Conservation (phyloP, 2,113 vertebrate species). For the Elachura formosa region DNA sequence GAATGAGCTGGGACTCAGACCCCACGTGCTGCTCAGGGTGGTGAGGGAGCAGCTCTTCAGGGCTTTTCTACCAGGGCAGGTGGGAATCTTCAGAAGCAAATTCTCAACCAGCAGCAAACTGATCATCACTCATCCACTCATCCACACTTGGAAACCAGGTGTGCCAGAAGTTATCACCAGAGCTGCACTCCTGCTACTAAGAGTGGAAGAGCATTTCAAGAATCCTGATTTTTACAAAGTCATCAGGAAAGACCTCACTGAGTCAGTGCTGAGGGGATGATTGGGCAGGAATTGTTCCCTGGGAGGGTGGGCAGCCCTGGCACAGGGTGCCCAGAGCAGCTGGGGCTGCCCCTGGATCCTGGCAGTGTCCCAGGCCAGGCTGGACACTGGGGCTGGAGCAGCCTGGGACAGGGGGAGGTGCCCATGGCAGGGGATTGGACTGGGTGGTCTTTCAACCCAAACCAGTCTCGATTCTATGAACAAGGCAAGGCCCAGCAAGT, state of each 20-base stretch:
- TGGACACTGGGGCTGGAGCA: not conserved
- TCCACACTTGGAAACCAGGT: not conserved
- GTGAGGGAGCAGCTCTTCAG: not conserved
- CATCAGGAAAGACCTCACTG: not conserved
- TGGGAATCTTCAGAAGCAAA: not conserved
- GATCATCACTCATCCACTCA: accelerated
- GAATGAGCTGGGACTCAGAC: not conserved
- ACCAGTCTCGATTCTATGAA: not conserved
- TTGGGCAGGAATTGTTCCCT: not conserved
- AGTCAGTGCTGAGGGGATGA: not conserved
- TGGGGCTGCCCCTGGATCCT: not conserved
- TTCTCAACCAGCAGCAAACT: not conserved
- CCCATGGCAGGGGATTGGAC: not conserved
- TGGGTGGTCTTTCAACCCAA: not conserved
- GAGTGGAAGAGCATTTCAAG: not conserved
- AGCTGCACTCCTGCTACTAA: not conserved
- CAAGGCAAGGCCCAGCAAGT: conserved; percentile 4
- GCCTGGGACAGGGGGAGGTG: accelerated
- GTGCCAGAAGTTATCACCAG: not conserved
- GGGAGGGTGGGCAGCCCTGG: accelerated
- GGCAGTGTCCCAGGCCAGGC: not conserved
- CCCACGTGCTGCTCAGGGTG: not conserved
- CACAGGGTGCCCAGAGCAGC: not conserved
- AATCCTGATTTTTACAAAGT: not conserved
- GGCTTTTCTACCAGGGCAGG: not conserved